Base-by-base conservation (phyloP, 2,113 vertebrate genomes). In the Xiphophorus maculatus region DNA sequence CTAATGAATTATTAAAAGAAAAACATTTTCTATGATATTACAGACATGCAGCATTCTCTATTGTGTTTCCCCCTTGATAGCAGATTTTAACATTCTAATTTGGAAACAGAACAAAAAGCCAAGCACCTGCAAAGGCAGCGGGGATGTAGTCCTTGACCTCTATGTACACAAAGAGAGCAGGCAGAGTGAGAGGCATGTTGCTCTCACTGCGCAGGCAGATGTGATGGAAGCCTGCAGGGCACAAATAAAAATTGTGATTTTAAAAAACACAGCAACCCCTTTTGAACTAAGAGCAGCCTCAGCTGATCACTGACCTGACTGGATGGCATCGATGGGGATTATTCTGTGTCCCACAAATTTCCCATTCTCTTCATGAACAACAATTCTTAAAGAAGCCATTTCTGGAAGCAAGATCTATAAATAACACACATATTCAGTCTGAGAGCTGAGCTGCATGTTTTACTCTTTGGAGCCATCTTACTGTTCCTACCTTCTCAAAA, bases 81-180 rank as follows among this genome's bases (percentile, higher is more conserved):
- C 51, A 58, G 7, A 30, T 25, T 32, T 60, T 70, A 33, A 35
- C 17, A 2, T 33, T 25, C 11, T 33, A 7, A 32, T 33, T 48
- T 51, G 15, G 73, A 25, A 14, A 62, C 25, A 63, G 66, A 70
- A 14, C 25, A 17, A 71, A 76, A 77, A 62, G 1, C 13, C 30
- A 76, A 48, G 40, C 92, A 99, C 98, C 98, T 94, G 97, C 97
- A 90, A 97, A 99, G 2, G 96, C 96, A 17, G 98, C 98, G 0
- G 98, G 97, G 27, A 99, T 95, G 0, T 99, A 99, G 91, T 99
- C 98, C 91, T 98, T 99, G 86, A 99, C 91, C 84, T 99, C 97
- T 70, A 99, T 95, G 91, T 96, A 97, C 74, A 97, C 94, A 17
- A 99, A 99, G 13, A 99, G 92, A 0, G 97, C 92, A 0, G 98